Evolutionary conservation across 1,140 invertebrate species (phyloP).

Genomic region (Argopecten irradians): DNA sequence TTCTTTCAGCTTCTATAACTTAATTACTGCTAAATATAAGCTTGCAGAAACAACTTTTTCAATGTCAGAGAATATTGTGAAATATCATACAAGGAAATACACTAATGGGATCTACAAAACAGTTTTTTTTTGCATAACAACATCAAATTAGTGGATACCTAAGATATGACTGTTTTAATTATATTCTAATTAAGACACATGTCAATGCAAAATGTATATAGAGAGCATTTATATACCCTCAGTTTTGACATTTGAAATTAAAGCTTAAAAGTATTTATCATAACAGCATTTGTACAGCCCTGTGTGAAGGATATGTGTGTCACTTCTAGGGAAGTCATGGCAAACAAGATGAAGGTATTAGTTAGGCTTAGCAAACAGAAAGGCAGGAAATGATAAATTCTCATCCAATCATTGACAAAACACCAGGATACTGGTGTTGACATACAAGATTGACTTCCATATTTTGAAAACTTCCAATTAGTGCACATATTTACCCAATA

Average conservation of each 20-base stretch:
- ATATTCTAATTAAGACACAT: not conserved
- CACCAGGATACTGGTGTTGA: not conserved
- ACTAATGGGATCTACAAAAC: not conserved
- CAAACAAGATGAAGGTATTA: not conserved
- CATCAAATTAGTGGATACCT: not conserved
- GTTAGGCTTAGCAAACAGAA: not conserved
- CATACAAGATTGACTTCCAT: not conserved
- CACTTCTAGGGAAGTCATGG: not conserved
- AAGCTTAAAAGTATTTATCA: not conserved
- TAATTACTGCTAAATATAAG: too few species aligned
- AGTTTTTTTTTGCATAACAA: not conserved
- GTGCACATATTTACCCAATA: not conserved
- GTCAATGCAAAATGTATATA: not conserved
- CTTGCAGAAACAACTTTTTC: too few species aligned
- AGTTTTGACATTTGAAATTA: slow-evolving; percentile 18
- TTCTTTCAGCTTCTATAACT: too few species aligned
- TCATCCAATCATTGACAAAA: not conserved
- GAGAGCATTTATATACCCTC: not conserved
- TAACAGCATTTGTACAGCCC: not conserved
- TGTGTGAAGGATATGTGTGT: not conserved
- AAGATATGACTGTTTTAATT: not conserved
- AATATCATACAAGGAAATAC: not conserved
- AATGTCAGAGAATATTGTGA: not conserved
- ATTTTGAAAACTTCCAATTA: not conserved
- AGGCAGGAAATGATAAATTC: not conserved